phyloP scores from a whole-genome alignment of 2,888 invertebrate species.

The Octodonta nipae region DNA sequence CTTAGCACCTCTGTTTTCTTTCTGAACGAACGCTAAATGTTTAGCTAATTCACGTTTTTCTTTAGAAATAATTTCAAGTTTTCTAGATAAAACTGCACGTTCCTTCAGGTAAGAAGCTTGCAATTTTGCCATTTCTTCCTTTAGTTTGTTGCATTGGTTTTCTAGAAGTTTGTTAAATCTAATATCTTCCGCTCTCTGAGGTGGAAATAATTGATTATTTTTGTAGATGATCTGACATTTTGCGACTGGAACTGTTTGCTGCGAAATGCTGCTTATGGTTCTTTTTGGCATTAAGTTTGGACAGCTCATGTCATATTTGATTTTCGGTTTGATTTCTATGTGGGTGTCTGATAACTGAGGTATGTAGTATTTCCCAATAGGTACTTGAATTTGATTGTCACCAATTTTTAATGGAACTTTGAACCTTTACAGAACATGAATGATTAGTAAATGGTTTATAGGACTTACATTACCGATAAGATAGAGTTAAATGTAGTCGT shows the following conservation, averaged over 20 bases:
- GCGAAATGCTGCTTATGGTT: slow-evolving; percentile 13
- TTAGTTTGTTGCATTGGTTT: slow-evolving; percentile 19
- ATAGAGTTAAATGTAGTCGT: too few species aligned
- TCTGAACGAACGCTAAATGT: slow-evolving; percentile 20
- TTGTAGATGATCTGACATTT: slow-evolving; percentile 16
- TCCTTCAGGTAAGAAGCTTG: slow-evolving; percentile 25
- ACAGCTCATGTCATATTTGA: slow-evolving; percentile 15
- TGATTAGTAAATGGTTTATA: too few species aligned
- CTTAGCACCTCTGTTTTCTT: slow-evolving; percentile 27
- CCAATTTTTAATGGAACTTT: too few species aligned
- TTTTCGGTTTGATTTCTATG: too few species aligned
- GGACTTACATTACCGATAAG: too few species aligned
- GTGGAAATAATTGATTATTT: slow-evolving; percentile 10
- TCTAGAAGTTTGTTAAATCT: slow-evolving; percentile 10
- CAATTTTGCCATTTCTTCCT: slow-evolving; percentile 23
- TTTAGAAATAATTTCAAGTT: slow-evolving; percentile 22
- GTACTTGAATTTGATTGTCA: too few species aligned
- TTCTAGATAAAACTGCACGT: slow-evolving; percentile 23
- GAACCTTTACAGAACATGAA: too few species aligned
- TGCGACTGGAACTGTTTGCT: slow-evolving; percentile 5
- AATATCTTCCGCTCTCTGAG: slow-evolving; percentile 5
- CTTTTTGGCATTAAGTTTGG: slow-evolving; percentile 14
- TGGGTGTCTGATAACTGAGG: too few species aligned
- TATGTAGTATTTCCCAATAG: too few species aligned
- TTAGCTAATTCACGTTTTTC: slow-evolving; percentile 27